These are phyloP conservation scores for Sceliomorpha sp. DNA, from an alignment of 2,888 invertebrate species.

Conservation along the genomic window DNA sequence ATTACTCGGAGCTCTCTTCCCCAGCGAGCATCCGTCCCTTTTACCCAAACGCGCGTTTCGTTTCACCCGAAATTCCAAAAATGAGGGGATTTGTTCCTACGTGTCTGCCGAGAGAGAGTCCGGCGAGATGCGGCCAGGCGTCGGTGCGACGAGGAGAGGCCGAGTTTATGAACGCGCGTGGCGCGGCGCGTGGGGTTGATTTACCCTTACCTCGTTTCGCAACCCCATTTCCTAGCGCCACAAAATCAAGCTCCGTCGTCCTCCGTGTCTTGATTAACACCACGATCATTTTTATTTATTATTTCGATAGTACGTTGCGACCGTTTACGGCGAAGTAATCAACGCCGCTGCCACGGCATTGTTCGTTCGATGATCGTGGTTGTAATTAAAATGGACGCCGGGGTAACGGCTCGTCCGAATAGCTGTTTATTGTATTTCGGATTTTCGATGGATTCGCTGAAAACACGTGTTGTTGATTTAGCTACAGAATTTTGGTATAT, in stretches of 20 bases:
- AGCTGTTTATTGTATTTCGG: too few relatives aligned
- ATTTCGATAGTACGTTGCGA: too few relatives aligned
- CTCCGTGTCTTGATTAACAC: slow-evolving; percentile 19
- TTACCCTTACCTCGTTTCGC: slow-evolving; percentile 42
- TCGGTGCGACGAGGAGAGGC: slow-evolving; percentile 23
- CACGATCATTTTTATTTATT: slow-evolving; percentile 5
- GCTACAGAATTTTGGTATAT: too few relatives aligned
- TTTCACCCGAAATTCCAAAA: slow-evolving; percentile 74
- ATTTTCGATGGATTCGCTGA: too few relatives aligned
- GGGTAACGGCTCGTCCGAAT: too few relatives aligned
- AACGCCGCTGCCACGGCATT: not conserved
- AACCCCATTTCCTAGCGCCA: slow-evolving; percentile 35
- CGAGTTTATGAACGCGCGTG: slow-evolving; percentile 42
- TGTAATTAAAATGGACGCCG: too few relatives aligned
- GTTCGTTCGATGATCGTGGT: slow-evolving; percentile 6
- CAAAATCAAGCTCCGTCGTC: slow-evolving; percentile 18
- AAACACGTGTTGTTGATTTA: too few relatives aligned
- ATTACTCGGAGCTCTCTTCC: slow-evolving; percentile 64
- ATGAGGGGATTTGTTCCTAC: slow-evolving; percentile 72
- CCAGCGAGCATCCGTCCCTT: slow-evolving; percentile 42
- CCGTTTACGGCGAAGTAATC: too few relatives aligned
- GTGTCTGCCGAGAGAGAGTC: slow-evolving; percentile 28
- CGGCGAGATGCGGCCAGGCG: slow-evolving; percentile 12
- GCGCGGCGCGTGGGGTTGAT: slow-evolving; percentile 48
- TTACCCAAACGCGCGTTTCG: slow-evolving; percentile 41